phyloP scores from a whole-genome alignment of 2,888 invertebrate species.

The Eupithecia pulchellata region DNA sequence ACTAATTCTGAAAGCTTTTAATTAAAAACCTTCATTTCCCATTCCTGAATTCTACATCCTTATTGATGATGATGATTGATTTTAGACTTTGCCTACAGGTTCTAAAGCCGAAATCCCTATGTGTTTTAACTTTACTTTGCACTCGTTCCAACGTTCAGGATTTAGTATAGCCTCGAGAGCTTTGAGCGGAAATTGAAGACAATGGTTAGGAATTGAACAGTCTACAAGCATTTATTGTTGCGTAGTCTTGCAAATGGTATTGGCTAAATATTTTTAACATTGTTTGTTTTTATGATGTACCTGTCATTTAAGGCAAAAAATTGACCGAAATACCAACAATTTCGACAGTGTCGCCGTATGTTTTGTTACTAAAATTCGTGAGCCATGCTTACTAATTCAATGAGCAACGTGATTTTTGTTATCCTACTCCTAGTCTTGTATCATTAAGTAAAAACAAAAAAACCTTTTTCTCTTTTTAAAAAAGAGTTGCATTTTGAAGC shows the following conservation, averaged over 20 bases:
- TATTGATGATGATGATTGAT: not conserved
- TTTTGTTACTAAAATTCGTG: too few relatives aligned
- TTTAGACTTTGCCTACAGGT: not conserved
- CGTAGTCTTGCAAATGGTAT: not conserved
- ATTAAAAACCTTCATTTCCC: not conserved
- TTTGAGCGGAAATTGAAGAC: slow-evolving; percentile 52
- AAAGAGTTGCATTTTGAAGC: too few relatives aligned
- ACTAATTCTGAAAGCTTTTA: not conserved
- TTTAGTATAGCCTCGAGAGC: slow-evolving; percentile 44
- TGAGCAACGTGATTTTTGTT: too few relatives aligned
- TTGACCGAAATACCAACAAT: too few relatives aligned
- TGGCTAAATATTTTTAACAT: too few relatives aligned
- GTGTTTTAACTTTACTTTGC: not conserved
- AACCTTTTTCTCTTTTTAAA: too few relatives aligned
- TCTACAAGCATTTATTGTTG: slow-evolving; percentile 27
- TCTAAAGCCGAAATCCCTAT: not conserved
- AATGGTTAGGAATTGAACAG: slow-evolving; percentile 48
- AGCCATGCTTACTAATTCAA: too few relatives aligned
- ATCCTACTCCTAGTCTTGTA: too few relatives aligned
- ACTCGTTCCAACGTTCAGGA: slow-evolving; percentile 47
- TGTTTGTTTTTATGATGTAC: too few relatives aligned
- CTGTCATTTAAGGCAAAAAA: too few relatives aligned
- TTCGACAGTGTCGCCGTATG: too few relatives aligned
- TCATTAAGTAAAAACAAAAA: too few relatives aligned
- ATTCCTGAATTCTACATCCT: not conserved